A percentile compares a stretch with the other conserved stretches of the same genome.
phyloP scores from a whole-genome alignment of 2,797 vertebrate genomes.

The Helicolenus hilgendorfi region DNA sequence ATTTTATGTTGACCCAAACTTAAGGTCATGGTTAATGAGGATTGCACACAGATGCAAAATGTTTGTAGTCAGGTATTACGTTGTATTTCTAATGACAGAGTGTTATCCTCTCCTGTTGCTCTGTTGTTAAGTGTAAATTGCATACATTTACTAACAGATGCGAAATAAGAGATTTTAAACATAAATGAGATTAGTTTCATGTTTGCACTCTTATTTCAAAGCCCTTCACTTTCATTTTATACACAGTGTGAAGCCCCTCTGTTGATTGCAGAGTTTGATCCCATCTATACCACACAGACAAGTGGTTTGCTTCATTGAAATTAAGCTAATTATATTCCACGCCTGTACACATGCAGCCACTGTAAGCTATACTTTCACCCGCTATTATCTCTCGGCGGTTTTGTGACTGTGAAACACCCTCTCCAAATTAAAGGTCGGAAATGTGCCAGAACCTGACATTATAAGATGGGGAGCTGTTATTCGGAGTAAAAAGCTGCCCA shows the following conservation, averaged over 20 bases:
- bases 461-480: slow-evolving; percentile 73
- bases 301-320: slow-evolving; percentile 86
- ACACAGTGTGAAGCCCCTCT: slow-evolving; percentile 48
- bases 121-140: slow-evolving; percentile 28
- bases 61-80: slow-evolving; percentile 7
- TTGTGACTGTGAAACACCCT: slow-evolving; percentile 88
- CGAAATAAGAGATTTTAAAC: slow-evolving; percentile 46
- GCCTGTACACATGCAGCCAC: slow-evolving; percentile 77
- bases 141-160: slow-evolving; percentile 26
- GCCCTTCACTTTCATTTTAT: slow-evolving; percentile 63
- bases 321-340: slow-evolving; percentile 90
- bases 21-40: slow-evolving; percentile 10
- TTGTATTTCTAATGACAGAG: slow-evolving; percentile 34
- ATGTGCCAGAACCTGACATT: slow-evolving; percentile 89
- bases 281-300: slow-evolving; percentile 72
- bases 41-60: slow-evolving; percentile 12
- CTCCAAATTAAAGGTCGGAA: slow-evolving; percentile 90
- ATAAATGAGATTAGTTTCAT: slow-evolving; percentile 37
- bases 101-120: neutral
- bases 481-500: slow-evolving; percentile 55
- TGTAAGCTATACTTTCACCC: slow-evolving; percentile 89
- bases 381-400: slow-evolving; percentile 85
- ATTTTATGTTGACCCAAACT: slow-evolving; percentile 7
- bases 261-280: slow-evolving; percentile 68
- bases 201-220: slow-evolving; percentile 51